Base-by-base conservation (phyloP, 2,113 vertebrate genomes). In the Atherinomorus stipes region DNA sequence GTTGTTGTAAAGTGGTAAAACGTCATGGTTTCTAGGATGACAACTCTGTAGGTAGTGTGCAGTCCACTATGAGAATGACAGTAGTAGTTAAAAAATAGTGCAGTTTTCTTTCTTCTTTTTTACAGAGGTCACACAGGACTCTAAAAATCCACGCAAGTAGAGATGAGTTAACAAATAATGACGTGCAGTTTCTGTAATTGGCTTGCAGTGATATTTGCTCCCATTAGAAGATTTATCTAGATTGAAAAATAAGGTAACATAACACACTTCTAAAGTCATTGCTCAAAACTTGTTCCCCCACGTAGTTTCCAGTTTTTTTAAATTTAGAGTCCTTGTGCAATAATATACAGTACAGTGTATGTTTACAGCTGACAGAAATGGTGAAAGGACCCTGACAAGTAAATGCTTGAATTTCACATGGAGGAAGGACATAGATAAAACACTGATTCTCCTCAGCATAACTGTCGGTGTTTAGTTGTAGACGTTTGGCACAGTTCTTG, bases 1-100 rank as follows among this genome's bases (percentile, higher is more conserved):
- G 67, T 68, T 37, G 58, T 50, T 71, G 83, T 64, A 71, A 52
- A 26, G 75, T 21, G 18, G 57, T 64, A 62, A 80, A 83, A 79
- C 31, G 68, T 70, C 56, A 66, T 34, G 23, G 13, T 66, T 77
- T 65, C 47, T 28, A 16, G 34, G 57, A 31, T 57, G 37, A 40
- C 37, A n/a, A 26, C 63, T 54, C 56, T 57, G 23, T 31, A 31
- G 38, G 45, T 31, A 19, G 8, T 56, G 22, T 47, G 28, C 21
- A 21, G 49, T 62, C 11, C 57, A 23, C 21, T 31, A 5, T 59
- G 22, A 45, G 25, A 62, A 6, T 50, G 51, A 19, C 56, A 74
- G 22, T 2, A 31, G 18, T 40, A 25, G 42, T 49, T 0, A 47
- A 60, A 44, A n/a, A n/a, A n/a, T n/a, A n/a, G n/a, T n/a, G n/a